Percentiles rank a stretch among this genome's conserved stretches.
phyloP scores from a whole-genome alignment of 2,888 invertebrate species.

The Eilema griseolum region DNA sequence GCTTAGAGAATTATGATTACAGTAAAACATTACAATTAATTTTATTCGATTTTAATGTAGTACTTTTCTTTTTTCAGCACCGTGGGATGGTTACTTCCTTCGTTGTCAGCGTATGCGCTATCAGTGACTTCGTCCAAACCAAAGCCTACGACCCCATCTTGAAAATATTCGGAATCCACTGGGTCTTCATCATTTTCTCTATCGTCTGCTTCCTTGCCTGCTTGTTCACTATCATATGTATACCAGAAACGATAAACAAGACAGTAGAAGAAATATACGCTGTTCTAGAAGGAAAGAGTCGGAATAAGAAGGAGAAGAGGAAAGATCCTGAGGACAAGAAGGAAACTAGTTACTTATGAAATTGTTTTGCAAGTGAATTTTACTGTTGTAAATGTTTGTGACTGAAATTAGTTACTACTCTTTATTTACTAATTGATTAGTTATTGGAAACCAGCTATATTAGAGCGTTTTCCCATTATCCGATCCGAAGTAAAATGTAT shows the following conservation, averaged over 20 bases:
- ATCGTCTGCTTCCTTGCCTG: slow-evolving; percentile 70
- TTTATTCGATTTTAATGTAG: too few relatives aligned
- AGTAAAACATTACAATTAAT: too few relatives aligned
- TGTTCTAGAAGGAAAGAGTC: slow-evolving; percentile 1
- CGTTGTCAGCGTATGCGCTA: slow-evolving; percentile 76
- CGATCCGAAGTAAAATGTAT: too few relatives aligned
- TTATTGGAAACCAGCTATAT: not conserved
- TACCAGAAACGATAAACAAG: slow-evolving; percentile 15
- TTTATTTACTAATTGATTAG: not conserved
- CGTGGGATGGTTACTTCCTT: slow-evolving; percentile 82
- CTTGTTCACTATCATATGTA: slow-evolving; percentile 6
- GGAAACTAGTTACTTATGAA: slow-evolving; percentile 2
- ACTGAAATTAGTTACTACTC: not conserved
- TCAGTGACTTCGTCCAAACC: slow-evolving; percentile 81
- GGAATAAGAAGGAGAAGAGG: not conserved
- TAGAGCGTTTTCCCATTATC: too few relatives aligned
- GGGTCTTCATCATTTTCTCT: slow-evolving; percentile 83
- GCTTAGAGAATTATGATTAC: too few relatives aligned
- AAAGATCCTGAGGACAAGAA: not conserved
- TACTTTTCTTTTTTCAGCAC: slow-evolving; percentile 64
- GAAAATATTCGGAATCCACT: slow-evolving; percentile 80
- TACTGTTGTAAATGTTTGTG: not conserved
- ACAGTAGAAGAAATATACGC: slow-evolving; percentile 16
- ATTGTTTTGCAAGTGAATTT: not conserved
- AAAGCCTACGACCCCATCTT: slow-evolving; percentile 80